Conservation (phyloP, 2,113 vertebrate genomes). For the Abramis brama region DNA sequence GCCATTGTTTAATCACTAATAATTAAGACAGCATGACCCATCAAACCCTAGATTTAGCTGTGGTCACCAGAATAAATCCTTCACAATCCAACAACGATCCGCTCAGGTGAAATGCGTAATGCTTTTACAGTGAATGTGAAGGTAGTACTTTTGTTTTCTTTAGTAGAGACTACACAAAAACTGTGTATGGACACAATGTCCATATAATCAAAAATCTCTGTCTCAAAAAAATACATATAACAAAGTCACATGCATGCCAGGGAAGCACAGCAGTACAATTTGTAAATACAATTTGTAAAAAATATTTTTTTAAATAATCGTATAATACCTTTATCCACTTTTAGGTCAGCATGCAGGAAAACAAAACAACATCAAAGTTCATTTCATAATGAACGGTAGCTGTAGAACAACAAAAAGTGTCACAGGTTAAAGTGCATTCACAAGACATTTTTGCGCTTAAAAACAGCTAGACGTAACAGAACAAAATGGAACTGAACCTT, state of each 20-base stretch:
- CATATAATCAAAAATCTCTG: constrained; percentile 21
- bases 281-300: not conserved
- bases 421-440: constrained; percentile 22
- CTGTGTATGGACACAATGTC: not conserved
- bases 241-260: constrained; percentile 33
- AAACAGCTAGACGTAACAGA: not conserved
- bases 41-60: constrained; percentile 15
- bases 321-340: constrained; percentile 57
- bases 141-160: not conserved
- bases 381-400: constrained; percentile 32
- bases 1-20: not conserved
- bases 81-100: not conserved
- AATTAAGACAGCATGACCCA: constrained; percentile 20
- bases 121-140: constrained; percentile 21
- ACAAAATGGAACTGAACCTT: not conserved
- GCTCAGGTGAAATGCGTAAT: constrained; percentile 2
- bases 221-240: constrained; percentile 1
- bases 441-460: not conserved
- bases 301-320: not conserved
- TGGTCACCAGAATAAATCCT: constrained; percentile 30
- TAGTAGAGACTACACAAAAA: not conserved
- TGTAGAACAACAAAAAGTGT: constrained; percentile 34
- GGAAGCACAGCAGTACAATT: constrained; percentile 21
- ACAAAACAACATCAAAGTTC: constrained; percentile 44
- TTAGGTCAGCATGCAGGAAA: constrained; percentile 41